Percentiles rank a stretch among this genome's conserved stretches.
phyloP scores from a whole-genome alignment of 92 coral and sea anemone species.

The Isaurus tuberculatus region DNA sequence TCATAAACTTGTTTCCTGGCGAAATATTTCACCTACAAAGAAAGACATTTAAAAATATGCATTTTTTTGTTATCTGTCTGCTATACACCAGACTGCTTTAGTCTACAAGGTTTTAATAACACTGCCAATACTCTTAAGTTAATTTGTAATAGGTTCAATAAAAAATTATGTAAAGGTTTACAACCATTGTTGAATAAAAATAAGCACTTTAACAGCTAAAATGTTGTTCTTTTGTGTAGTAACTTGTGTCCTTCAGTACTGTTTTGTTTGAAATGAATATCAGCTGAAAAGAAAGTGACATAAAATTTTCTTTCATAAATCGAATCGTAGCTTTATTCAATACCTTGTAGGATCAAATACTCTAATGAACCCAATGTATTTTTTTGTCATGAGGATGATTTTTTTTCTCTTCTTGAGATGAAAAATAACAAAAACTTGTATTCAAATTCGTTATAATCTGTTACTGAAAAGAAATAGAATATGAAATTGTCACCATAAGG shows the following conservation, averaged over 20 bases:
- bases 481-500: no score
- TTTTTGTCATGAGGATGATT: no score
- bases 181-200: background rate
- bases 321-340: no score
- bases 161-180: background rate
- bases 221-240: background rate
- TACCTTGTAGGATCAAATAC: no score
- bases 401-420: no score
- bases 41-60: background rate
- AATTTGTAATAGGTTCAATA: background rate
- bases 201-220: background rate
- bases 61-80: no score
- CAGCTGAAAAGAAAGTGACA: background rate
- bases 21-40: conserved; percentile 29
- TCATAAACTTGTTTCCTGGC: conserved; percentile 47
- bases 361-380: no score
- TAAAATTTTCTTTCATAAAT: background rate
- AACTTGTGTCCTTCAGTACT: background rate
- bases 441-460: no score
- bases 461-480: no score
- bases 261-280: background rate
- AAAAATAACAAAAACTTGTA: no score
- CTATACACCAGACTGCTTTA: background rate
- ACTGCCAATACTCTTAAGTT: background rate
- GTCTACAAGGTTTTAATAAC: background rate